phyloP scores from a whole-genome alignment of 2,797 vertebrate genomes.

The Brachyrhaphis roseni region DNA sequence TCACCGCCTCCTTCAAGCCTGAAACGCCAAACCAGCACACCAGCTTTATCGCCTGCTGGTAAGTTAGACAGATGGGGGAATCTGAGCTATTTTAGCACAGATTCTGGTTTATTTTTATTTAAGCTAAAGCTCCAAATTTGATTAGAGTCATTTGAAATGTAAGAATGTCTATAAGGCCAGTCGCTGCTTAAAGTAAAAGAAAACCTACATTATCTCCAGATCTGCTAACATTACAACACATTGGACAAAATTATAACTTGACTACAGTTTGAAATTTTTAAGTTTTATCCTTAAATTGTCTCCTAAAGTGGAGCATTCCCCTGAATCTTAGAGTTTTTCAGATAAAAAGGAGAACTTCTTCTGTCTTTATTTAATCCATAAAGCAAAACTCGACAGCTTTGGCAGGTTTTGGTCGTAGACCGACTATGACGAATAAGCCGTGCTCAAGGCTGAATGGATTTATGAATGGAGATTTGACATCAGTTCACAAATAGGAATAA shows the following conservation, averaged over 20 bases:
- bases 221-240: background rate
- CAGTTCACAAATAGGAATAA: background rate
- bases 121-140: background rate
- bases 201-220: background rate
- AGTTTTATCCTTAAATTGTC: background rate
- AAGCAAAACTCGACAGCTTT: background rate
- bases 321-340: background rate
- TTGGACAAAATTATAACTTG: background rate
- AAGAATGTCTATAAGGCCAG: background rate
- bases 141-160: background rate
- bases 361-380: background rate
- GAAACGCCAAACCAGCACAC: constrained; percentile 9
- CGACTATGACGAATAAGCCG: background rate
- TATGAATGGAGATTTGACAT: background rate
- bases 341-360: background rate
- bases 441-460: background rate
- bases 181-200: background rate
- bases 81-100: too few relatives aligned
- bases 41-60: constrained; percentile 48
- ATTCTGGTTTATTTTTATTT: background rate
- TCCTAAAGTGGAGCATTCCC: background rate
- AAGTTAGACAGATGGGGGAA: constrained; percentile 19
- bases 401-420: background rate
- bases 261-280: background rate
- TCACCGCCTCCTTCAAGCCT: constrained; percentile 78